Evolutionary conservation across 2,888 invertebrate genomes (phyloP), one percentile per base, ranked within the genome.

Genomic region (Nebria salina): DNA sequence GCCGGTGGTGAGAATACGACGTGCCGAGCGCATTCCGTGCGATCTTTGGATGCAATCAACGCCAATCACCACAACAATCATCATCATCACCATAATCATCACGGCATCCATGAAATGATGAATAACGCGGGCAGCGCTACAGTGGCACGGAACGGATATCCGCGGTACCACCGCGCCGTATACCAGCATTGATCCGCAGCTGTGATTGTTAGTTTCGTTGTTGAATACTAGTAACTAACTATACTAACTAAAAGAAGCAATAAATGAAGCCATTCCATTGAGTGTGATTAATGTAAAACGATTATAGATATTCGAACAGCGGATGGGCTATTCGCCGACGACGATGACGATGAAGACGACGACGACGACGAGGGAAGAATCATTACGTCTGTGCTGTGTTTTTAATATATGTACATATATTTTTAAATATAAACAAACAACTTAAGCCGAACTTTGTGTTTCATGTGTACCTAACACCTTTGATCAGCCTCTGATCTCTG

Each of bases 1-100:
- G 93, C 93, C 86, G 92, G 93, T 84, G 94, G 93, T 84, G 54
- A 54, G 54, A 54, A 54, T 54, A 89, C 91, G 84, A 75, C 80
- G 7, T 92, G 92, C 87, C 90, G 92, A 85, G 88, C 91, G 86
- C 88, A 91, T 88, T 89, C 90, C 86, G 85, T 88, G 83, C 85
- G 88, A 15, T 81, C 81, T 11, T 42, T 81, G 72, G 76, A 81
- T 65, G 73, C 72, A n/a, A 81, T 76, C 65, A 76, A 76, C 65
- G 72, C 42, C 72, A 74, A 79, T 75, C 78, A 78, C 41, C 81
- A 81, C 26, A 54, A 76, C 7, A 76, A 81, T 66, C 72, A 81
- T 34, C 66, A 66, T 25, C 80, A 80, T 54, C 75, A 72, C 66
- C 66, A 41, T 15, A 42, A 54, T 66, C 66, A 68, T 66, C 79